Conservation (phyloP, 2,113 vertebrate genomes). For the Speoplatyrhinus poulsoni region DNA sequence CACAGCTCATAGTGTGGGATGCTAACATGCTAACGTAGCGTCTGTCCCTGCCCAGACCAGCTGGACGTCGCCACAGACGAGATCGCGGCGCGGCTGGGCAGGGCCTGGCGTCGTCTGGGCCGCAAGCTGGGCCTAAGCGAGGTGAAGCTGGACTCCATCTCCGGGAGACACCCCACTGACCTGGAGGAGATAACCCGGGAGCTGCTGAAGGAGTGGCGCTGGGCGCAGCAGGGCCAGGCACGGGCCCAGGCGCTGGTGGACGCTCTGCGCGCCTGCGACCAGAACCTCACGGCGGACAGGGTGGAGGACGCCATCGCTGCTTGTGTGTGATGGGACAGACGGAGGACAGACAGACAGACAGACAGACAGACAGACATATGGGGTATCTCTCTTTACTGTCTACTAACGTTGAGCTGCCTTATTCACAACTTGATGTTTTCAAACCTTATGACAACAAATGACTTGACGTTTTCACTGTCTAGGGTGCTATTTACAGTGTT, state of each 20-base stretch:
- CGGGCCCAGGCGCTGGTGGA: conserved; percentile 62
- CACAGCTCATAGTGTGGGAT: too few species aligned
- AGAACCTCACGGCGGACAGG: conserved; percentile 83
- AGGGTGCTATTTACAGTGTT: too few species aligned
- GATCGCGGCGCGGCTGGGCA: conserved; percentile 73
- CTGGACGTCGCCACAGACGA: conserved; percentile 67
- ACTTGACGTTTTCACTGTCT: too few species aligned
- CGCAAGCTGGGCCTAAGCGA: conserved; percentile 77
- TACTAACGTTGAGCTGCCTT: too few species aligned
- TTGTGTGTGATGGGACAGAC: not conserved
- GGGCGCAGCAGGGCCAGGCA: conserved; percentile 50
- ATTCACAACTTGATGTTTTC: too few species aligned
- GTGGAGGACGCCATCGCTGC: conserved; percentile 51
- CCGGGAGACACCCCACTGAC: conserved; percentile 46
- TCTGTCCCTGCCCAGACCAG: conserved; percentile 64
- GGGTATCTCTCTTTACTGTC: not conserved
- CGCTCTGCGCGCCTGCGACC: conserved; percentile 71
- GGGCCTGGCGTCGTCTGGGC: conserved; percentile 76
- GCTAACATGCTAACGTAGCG: too few species aligned
- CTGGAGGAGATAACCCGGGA: conserved; percentile 75
- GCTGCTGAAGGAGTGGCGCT: conserved; percentile 80
- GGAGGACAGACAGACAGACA: not conserved
- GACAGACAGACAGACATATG: not conserved
- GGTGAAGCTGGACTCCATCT: conserved; percentile 71
- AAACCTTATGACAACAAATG: too few species aligned